phyloP scores from a whole-genome alignment of 2,888 invertebrate species.

The Bhutanitis thaidina region DNA sequence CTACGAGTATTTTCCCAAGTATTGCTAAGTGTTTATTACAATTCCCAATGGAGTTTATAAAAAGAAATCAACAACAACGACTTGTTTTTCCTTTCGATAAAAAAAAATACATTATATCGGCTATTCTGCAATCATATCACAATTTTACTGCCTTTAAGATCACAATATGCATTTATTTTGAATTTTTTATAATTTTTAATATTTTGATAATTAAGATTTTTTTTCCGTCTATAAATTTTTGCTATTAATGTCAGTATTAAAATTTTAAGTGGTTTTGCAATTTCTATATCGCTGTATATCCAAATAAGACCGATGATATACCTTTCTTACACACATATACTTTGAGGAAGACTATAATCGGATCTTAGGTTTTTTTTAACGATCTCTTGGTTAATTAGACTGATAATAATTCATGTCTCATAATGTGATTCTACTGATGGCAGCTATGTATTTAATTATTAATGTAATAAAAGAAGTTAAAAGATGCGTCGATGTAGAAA shows the following conservation, averaged over 20 bases:
- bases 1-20: conserved; percentile 1
- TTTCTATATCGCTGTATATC: conserved; percentile 7
- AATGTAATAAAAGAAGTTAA: not conserved
- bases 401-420: not conserved
- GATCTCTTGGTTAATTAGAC: conserved; percentile 15
- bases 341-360: not conserved
- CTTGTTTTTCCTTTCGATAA: too few species aligned
- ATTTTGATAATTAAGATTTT: conserved; percentile 6
- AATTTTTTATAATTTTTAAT: conserved; percentile 1
- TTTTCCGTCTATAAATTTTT: not conserved
- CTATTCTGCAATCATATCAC: conserved; percentile 8
- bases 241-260: not conserved
- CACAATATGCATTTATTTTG: conserved; percentile 10
- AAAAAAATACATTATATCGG: too few species aligned
- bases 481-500: conserved; percentile 10
- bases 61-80: too few species aligned
- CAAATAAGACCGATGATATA: too few species aligned
- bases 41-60: not conserved
- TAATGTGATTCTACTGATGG: conserved; percentile 1
- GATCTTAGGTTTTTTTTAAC: not conserved
- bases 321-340: too few species aligned
- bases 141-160: conserved; percentile 9
- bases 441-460: conserved; percentile 6
- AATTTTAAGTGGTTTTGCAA: conserved; percentile 1
- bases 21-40: not conserved